phyloP scores from a whole-genome alignment of 2,113 vertebrate genomes.

The Xiphias gladius region DNA sequence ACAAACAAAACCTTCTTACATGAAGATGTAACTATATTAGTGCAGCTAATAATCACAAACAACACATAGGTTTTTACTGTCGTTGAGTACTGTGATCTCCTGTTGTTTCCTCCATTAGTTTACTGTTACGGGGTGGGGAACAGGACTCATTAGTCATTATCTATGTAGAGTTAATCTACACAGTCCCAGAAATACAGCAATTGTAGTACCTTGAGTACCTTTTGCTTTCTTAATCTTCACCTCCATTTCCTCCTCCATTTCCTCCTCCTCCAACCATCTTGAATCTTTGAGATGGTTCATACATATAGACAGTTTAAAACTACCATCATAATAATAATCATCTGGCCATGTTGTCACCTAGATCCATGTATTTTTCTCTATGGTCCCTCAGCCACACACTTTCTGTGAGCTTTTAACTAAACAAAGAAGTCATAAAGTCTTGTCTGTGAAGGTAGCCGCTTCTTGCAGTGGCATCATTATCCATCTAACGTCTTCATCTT shows the following conservation, averaged over 20 bases:
- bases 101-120: conserved; percentile 1
- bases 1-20: not conserved
- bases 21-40: not conserved
- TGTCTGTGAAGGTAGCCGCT: not conserved
- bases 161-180: conserved; percentile 18
- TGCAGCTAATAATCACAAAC: not conserved
- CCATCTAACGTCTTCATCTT: too few relatives aligned
- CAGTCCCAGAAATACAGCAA: not conserved
- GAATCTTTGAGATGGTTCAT: conserved; percentile 72
- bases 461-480: not conserved
- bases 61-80: not conserved
- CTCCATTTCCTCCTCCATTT: conserved; percentile 52
- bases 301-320: conserved; percentile 47
- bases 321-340: conserved; percentile 8
- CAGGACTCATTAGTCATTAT: not conserved
- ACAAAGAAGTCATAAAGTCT: not conserved
- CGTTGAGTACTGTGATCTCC: not conserved
- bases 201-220: conserved; percentile 68
- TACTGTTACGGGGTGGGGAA: conserved; percentile 22
- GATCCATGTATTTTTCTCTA: not conserved
- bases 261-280: conserved; percentile 72
- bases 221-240: conserved; percentile 68
- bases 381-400: not conserved
- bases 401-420: not conserved
- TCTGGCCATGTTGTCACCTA: not conserved